These are phyloP conservation scores for Eumaeus atala DNA, from an alignment of 1,140 invertebrate species.

Conservation along the genomic window DNA sequence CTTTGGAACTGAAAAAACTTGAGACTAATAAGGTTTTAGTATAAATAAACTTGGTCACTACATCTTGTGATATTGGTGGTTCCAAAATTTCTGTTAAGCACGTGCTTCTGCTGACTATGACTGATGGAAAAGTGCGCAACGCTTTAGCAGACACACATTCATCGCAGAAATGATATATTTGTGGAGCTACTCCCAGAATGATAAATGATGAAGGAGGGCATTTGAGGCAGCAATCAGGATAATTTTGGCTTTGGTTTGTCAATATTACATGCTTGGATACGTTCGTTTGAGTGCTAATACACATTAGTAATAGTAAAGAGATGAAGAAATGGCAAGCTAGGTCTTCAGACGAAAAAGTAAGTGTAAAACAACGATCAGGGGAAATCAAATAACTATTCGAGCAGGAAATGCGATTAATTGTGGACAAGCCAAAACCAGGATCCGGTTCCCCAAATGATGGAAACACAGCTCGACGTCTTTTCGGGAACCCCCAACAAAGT, in stretches of 20 bases:
- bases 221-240: background rate
- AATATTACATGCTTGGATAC: constrained; percentile 20
- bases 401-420: constrained; percentile 28
- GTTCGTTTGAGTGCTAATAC: constrained; percentile 16
- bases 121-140: constrained; percentile 1
- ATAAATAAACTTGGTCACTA: background rate
- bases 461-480: constrained; percentile 43
- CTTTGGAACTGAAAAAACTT: background rate
- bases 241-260: constrained; percentile 16
- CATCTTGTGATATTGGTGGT: background rate
- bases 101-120: background rate
- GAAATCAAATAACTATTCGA: constrained; percentile 25
- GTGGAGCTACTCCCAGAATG: background rate
- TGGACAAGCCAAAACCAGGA: constrained; percentile 37
- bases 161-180: background rate
- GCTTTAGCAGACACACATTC: background rate
- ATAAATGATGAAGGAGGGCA: background rate
- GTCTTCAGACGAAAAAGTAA: constrained; percentile 23
- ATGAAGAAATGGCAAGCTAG: constrained; percentile 32
- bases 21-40: background rate
- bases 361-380: constrained; percentile 18
- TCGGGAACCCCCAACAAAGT: constrained; percentile 30
- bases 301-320: constrained; percentile 20
- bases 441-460: constrained; percentile 35
- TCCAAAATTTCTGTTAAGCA: background rate